A percentile compares a stretch with the other conserved stretches of the same genome.
Evolutionary conservation across 2,113 vertebrate genomes (phyloP).

Genomic region (Oxyura jamaicensis): DNA sequence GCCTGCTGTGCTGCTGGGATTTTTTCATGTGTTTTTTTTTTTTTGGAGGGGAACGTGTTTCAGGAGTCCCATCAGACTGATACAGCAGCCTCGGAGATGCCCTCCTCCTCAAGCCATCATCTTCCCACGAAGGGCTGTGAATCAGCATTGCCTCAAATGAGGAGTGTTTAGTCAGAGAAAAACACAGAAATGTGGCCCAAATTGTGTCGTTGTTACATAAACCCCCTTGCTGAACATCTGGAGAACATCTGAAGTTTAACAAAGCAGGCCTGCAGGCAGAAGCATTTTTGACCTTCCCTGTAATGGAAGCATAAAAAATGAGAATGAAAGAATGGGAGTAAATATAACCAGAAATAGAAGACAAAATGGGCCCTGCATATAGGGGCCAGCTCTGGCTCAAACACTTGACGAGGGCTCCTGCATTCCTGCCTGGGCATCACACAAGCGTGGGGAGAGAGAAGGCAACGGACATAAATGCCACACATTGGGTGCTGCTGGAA

Average conservation of each 20-base stretch:
- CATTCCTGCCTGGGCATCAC: background rate
- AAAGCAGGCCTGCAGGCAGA: slow-evolving; percentile 35
- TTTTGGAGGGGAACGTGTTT: background rate
- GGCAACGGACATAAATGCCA: background rate
- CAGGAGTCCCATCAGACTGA: background rate
- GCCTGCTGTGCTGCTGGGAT: background rate
- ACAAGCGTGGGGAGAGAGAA: background rate
- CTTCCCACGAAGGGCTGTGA: background rate
- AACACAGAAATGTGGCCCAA: slow-evolving; percentile 14
- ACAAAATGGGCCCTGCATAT: background rate
- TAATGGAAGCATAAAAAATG: slow-evolving; percentile 15
- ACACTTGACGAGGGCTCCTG: background rate
- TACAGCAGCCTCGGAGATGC: background rate
- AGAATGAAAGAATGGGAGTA: background rate
- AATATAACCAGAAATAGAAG: background rate
- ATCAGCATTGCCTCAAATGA: background rate
- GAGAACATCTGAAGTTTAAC: slow-evolving; percentile 58
- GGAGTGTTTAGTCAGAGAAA: slow-evolving; percentile 17
- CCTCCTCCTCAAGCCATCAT: background rate
- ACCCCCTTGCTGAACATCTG: slow-evolving; percentile 16
- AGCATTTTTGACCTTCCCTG: slow-evolving; percentile 40
- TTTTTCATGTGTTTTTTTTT: background rate
- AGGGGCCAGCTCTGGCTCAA: rapidly evolving
- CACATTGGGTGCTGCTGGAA: background rate
- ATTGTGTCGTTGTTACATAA: slow-evolving; percentile 54